phyloP scores from a whole-genome alignment of 2,113 vertebrate genomes.

The Ellobius talpinus region DNA sequence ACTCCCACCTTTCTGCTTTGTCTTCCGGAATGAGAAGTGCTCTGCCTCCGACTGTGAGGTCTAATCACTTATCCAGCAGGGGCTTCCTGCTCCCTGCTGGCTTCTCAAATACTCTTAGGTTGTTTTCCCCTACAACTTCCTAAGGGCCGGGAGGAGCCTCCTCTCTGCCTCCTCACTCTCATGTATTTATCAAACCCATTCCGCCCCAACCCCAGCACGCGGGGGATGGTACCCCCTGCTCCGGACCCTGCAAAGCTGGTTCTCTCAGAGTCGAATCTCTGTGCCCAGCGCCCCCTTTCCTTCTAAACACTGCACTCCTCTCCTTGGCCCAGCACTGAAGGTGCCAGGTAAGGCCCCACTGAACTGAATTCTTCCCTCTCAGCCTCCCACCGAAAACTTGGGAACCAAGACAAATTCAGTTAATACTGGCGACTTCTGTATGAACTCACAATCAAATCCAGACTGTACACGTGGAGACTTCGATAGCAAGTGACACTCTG shows the following conservation, averaged over 20 bases:
- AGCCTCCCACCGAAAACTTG: background rate
- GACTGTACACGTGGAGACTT: too few relatives aligned
- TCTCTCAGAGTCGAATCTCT: background rate
- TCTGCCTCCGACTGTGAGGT: background rate
- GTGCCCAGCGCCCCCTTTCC: background rate
- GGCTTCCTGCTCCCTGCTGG: background rate
- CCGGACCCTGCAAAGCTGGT: background rate
- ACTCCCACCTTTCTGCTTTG: background rate
- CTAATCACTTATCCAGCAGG: background rate
- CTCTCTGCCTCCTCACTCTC: too few relatives aligned
- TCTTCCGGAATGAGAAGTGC: background rate
- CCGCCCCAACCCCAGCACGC: background rate
- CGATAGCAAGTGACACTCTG: background rate
- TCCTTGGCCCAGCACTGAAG: background rate
- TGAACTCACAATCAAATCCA: background rate
- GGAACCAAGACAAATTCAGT: background rate
- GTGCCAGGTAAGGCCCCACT: background rate
- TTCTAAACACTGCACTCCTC: background rate
- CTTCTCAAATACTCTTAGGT: background rate
- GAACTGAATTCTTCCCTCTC: background rate
- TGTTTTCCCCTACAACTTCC: background rate
- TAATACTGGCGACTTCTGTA: background rate
- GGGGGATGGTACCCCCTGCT: background rate
- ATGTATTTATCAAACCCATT: background rate
- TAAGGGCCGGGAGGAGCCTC: background rate